Percentiles rank a stretch among this genome's conserved stretches.
phyloP scores from a whole-genome alignment of 1,140 invertebrate genomes.

The Helicoverpa armigera region DNA sequence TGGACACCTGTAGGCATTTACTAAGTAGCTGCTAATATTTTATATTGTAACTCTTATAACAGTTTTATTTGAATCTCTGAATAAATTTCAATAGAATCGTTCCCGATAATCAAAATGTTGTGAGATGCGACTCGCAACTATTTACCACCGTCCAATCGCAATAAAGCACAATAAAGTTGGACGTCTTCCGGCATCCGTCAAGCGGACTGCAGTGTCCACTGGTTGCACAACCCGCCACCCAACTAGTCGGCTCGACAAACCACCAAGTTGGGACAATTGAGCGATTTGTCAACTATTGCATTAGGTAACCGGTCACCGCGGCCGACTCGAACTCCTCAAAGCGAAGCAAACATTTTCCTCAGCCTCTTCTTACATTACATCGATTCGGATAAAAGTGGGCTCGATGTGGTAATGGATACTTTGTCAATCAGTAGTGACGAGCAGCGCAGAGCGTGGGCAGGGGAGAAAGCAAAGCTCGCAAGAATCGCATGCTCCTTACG shows the following conservation, averaged over 20 bases:
- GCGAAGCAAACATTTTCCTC: conserved; percentile 27
- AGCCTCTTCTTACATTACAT: conserved; percentile 59
- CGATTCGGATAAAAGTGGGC: conserved; percentile 62
- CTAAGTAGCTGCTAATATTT: conserved; percentile 26
- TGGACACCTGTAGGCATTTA: conserved; percentile 25
- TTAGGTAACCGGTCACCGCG: conserved; percentile 74
- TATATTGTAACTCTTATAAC: conserved; percentile 4
- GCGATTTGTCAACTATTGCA: conserved; percentile 83
- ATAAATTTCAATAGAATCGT: conserved; percentile 48
- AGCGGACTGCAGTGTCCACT: conserved; percentile 59
- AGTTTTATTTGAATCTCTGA: conserved; percentile 12
- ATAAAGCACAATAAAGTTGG: conserved; percentile 77
- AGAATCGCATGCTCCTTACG: conserved; percentile 78
- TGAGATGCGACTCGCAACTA: conserved; percentile 38
- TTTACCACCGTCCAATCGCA: conserved; percentile 65
- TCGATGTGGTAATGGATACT: conserved; percentile 74
- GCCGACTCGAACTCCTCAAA: conserved; percentile 52
- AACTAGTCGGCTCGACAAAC: conserved; percentile 67
- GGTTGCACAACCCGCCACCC: conserved; percentile 77
- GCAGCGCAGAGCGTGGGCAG: conserved; percentile 71
- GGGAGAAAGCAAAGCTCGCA: conserved; percentile 67
- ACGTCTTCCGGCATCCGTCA: conserved; percentile 79
- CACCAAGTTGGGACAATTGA: conserved; percentile 78
- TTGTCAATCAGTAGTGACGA: conserved; percentile 72
- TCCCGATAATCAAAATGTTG: conserved; percentile 50